Conservation (phyloP, 2,113 vertebrate species). For the Mionectes macconnelli region DNA sequence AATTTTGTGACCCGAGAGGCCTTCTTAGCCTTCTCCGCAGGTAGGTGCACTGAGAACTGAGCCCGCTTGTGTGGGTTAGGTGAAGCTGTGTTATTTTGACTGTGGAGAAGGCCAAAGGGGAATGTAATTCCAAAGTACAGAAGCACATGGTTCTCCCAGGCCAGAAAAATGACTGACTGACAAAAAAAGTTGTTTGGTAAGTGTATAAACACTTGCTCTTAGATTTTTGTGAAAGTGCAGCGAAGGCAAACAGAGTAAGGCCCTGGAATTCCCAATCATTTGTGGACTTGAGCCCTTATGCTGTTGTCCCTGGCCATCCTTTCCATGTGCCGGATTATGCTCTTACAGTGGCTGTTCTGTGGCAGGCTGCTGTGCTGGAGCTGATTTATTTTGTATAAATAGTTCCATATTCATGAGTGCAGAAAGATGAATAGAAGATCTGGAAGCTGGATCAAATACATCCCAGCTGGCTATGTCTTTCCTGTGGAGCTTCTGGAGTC, state of each 20-base stretch:
- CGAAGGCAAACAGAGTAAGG: background rate
- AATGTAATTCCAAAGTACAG: background rate
- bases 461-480: background rate
- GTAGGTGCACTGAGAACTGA: background rate
- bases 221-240: background rate
- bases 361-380: background rate
- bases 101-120: background rate
- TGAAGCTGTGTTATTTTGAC: background rate
- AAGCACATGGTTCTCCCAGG: background rate
- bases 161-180: background rate
- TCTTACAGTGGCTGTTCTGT: background rate
- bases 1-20: constrained; percentile 55
- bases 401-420: background rate
- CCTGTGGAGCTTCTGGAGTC: background rate
- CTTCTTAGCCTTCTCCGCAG: constrained; percentile 65
- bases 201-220: background rate
- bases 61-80: background rate
- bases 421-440: background rate
- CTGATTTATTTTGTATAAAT: background rate
- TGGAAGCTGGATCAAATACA: background rate
- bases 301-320: background rate
- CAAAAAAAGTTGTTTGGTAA: background rate
- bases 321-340: background rate
- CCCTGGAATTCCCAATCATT: background rate
- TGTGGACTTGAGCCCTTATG: background rate